phyloP scores from a whole-genome alignment of 2,888 invertebrate genomes.

The Craniophora ligustri region DNA sequence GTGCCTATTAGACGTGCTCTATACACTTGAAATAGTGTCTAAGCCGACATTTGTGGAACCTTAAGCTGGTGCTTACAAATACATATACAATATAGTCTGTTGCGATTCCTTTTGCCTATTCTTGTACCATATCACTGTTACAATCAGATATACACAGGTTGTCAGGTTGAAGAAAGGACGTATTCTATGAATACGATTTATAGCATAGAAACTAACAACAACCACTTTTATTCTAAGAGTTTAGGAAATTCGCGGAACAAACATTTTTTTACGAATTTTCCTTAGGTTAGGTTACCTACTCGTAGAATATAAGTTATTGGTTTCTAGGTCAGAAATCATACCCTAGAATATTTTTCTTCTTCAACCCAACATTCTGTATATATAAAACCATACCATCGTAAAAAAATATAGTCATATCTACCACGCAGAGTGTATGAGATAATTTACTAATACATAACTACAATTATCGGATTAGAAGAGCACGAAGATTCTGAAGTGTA shows the following conservation, averaged over 20 bases:
- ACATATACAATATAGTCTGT: slow-evolving; percentile 23
- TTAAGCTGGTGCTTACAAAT: slow-evolving; percentile 37
- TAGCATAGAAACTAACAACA: no score
- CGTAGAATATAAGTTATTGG: no score
- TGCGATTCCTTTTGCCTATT: slow-evolving; percentile 34
- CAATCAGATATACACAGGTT: slow-evolving; percentile 54
- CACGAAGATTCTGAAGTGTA: slow-evolving; percentile 60
- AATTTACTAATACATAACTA: slow-evolving; percentile 60
- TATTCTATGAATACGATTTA: no score
- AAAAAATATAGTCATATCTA: slow-evolving; percentile 61
- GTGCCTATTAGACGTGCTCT: slow-evolving; percentile 66
- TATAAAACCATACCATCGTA: slow-evolving; percentile 78
- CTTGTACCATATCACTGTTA: slow-evolving; percentile 27
- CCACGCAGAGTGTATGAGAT: slow-evolving; percentile 53
- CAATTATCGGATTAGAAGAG: slow-evolving; percentile 67
- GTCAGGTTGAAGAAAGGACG: no score
- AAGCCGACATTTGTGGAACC: slow-evolving; percentile 54
- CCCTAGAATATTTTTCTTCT: no score
- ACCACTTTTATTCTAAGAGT: no score
- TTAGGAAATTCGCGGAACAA: no score
- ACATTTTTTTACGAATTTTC: no score
- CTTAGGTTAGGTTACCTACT: no score
- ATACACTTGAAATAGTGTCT: slow-evolving; percentile 58
- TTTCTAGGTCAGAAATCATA: no score
- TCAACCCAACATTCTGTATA: no score